These are phyloP conservation scores for Holotrichia oblita DNA, from an alignment of 1,140 invertebrate species.

Conservation along the genomic window DNA sequence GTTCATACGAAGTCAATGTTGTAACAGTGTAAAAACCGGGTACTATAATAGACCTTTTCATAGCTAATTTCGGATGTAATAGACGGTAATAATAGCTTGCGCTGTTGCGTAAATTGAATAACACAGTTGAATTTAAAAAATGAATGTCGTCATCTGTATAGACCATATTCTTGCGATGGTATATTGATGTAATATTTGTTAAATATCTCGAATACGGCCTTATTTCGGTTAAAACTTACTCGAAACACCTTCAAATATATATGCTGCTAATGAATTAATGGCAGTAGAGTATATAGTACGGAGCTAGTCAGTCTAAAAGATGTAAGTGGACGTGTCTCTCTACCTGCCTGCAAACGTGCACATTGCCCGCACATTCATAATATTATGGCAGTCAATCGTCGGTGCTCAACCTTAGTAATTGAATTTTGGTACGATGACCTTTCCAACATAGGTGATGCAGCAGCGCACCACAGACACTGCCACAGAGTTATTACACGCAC, in stretches of 20 bases:
- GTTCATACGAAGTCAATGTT: neutral
- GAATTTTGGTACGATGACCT: constrained; percentile 44
- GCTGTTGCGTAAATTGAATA: neutral
- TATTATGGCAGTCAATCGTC: constrained; percentile 20
- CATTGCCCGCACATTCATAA: constrained; percentile 29
- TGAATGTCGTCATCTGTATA: neutral
- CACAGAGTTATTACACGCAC: constrained; percentile 26
- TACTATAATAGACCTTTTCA: neutral
- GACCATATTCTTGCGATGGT: neutral
- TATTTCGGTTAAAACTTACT: neutral
- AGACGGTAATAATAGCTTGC: neutral
- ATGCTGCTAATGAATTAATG: too few species aligned
- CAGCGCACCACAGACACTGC: neutral
- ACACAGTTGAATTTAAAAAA: neutral
- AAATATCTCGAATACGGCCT: too few species aligned
- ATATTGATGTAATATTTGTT: neutral
- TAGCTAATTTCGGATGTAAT: neutral
- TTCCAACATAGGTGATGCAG: neutral
- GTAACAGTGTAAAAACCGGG: neutral
- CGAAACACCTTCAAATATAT: too few species aligned
- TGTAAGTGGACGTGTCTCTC: neutral
- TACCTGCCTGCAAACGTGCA: neutral
- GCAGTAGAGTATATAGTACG: neutral
- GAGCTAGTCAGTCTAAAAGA: neutral
- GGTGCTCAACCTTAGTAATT: constrained; percentile 38